Conservation (phyloP, 2,113 vertebrate species). For the Gyps fulvus region DNA sequence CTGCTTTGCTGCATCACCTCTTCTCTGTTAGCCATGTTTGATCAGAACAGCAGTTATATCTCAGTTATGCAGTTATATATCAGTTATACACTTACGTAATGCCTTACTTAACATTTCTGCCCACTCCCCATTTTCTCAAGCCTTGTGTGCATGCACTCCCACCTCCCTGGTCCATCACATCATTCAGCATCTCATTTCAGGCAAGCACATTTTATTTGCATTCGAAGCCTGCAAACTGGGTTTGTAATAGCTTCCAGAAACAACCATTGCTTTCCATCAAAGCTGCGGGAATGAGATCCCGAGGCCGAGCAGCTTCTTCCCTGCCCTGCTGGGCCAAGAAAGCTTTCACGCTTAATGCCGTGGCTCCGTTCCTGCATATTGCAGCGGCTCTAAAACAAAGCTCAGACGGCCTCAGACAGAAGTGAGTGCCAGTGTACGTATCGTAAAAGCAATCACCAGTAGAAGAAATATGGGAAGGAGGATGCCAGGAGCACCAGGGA, state of each 20-base stretch:
- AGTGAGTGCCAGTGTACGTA: fast-evolving
- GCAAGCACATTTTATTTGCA: not conserved
- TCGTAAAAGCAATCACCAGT: not conserved
- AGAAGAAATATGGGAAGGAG: not conserved
- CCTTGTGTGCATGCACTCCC: not conserved
- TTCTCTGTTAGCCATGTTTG: not conserved
- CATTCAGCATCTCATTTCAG: fast-evolving
- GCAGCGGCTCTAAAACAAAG: not conserved
- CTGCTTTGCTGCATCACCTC: not conserved
- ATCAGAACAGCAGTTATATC: not conserved
- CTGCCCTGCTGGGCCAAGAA: not conserved
- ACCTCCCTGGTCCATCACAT: not conserved
- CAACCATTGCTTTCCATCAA: not conserved
- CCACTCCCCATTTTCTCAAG: not conserved
- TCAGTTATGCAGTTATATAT: not conserved
- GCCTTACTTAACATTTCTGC: not conserved
- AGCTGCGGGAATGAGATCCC: not conserved
- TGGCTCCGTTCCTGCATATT: not conserved
- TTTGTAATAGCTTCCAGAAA: not conserved
- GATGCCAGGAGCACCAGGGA: not conserved
- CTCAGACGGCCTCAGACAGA: not conserved
- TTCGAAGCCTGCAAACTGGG: not conserved
- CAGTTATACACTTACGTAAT: not conserved
- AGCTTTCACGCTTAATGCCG: not conserved
- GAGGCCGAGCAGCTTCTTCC: not conserved